phyloP scores from a whole-genome alignment of 2,113 vertebrate genomes.

The Mirza zaza region DNA sequence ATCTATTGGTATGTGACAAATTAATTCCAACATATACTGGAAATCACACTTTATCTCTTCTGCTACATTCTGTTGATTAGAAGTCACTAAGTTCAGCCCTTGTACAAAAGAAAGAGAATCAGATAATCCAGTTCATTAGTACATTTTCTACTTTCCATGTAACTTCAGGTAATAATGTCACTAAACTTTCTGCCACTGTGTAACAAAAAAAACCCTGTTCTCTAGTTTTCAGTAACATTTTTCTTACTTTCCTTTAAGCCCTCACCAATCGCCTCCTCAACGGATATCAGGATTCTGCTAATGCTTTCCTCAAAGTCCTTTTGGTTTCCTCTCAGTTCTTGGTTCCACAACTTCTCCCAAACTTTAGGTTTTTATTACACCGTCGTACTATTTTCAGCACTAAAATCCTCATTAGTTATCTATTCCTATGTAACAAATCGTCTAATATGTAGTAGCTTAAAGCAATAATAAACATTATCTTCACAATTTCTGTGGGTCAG shows the following conservation, averaged over 20 bases:
- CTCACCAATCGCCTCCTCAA: background rate
- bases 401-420: background rate
- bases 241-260: background rate
- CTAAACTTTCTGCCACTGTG: background rate
- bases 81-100: background rate
- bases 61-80: background rate
- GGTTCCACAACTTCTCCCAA: background rate
- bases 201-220: background rate
- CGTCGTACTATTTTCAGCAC: background rate
- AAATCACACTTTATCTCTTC: background rate
- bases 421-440: background rate
- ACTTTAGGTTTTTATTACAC: background rate
- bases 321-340: background rate
- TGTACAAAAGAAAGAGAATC: background rate
- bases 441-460: background rate
- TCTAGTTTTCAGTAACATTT: background rate
- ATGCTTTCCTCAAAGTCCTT: background rate
- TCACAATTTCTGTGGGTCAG: background rate
- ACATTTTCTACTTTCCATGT: background rate
- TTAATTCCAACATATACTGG: background rate
- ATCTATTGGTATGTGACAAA: background rate
- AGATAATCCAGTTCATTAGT: background rate
- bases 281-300: background rate
- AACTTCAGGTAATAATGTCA: background rate
- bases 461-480: background rate